Evolutionary conservation across 2,113 vertebrate species (phyloP), one percentile per base, ranked within the genome.

Genomic region (Emydocephalus ijimae): DNA sequence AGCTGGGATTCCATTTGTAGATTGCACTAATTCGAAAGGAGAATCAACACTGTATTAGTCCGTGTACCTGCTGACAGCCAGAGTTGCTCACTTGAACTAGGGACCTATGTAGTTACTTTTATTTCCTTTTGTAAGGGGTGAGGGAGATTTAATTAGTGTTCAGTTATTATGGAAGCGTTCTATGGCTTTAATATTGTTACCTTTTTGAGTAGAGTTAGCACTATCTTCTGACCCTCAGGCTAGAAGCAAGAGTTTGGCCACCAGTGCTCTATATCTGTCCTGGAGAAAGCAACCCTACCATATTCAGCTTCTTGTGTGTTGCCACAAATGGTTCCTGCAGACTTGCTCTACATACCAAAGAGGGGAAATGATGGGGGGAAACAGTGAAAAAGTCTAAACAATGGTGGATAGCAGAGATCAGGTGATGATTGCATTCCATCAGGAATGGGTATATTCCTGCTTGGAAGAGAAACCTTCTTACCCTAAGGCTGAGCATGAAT

Each of bases 1-100:
- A 39, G 93, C 96, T 89, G 91, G 93, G 95, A 93, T 92, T 87
- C 96, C 94, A 89, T 96, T 94, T 95, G 96, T 95, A 95, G 97
- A 97, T 98, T 99, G 98, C 99, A 99, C 99, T 99, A 98, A 98
- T 94, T 23, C 45, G 95, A 93, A 94, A 94, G 95, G 69, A 96
- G 94, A 95, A 95, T 91, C n/a, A 1, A 94, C 96, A 92, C 95
- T n/a, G 14, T 93, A 96, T 95, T 93, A 26, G 94, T 96, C 93
- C 96, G 0, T n/a, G 50, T 94, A 95, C 95, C 97, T 96, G 95
- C 95, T 96, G 96, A 95, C 61, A 92, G 94, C 96, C 95, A 96
- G 94, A 95, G 95, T 94, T 12, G 0, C 95, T 95, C 87, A 2
- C 57, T 94, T 92, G 89, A 96, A 94, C 5, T 21, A 91, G 94